These are phyloP conservation scores for Drosophila flavopinicola DNA, from an alignment of 2,888 invertebrate genomes.

Conservation along the genomic window DNA sequence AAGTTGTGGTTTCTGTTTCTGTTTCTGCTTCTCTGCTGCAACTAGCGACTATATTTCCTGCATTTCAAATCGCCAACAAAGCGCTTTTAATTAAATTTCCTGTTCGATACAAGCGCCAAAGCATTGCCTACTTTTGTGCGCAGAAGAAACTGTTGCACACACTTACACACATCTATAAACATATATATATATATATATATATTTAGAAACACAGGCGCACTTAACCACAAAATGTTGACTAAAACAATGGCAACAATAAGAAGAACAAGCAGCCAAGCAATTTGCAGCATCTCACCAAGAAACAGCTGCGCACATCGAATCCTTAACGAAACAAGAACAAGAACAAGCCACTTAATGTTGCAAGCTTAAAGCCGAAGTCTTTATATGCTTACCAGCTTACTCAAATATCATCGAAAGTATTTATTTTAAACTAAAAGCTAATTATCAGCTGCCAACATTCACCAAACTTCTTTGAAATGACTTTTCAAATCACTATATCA, in stretches of 20 bases:
- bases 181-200: too few relatives aligned
- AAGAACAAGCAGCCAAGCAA: slow-evolving; percentile 54
- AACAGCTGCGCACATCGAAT: slow-evolving; percentile 59
- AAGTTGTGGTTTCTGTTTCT: slow-evolving; percentile 47
- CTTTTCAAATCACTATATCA: too few relatives aligned
- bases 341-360: neutral
- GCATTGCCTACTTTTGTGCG: slow-evolving; percentile 60
- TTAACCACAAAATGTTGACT: slow-evolving; percentile 58
- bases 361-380: neutral
- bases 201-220: neutral
- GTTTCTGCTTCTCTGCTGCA: slow-evolving; percentile 2
- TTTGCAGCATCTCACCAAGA: slow-evolving; percentile 61
- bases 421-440: neutral
- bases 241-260: slow-evolving; percentile 50
- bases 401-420: too few relatives aligned
- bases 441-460: too few relatives aligned
- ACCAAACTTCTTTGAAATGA: too few relatives aligned
- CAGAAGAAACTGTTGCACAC: slow-evolving; percentile 65
- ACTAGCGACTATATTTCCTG: slow-evolving; percentile 21
- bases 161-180: slow-evolving; percentile 10
- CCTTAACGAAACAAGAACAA: slow-evolving; percentile 15
- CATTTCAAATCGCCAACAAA: slow-evolving; percentile 36
- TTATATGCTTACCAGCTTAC: slow-evolving; percentile 16
- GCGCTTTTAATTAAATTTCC: slow-evolving; percentile 75
- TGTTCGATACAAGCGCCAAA: slow-evolving; percentile 50